phyloP scores from a whole-genome alignment of 1,140 invertebrate species.

The Olivierus martensii region DNA sequence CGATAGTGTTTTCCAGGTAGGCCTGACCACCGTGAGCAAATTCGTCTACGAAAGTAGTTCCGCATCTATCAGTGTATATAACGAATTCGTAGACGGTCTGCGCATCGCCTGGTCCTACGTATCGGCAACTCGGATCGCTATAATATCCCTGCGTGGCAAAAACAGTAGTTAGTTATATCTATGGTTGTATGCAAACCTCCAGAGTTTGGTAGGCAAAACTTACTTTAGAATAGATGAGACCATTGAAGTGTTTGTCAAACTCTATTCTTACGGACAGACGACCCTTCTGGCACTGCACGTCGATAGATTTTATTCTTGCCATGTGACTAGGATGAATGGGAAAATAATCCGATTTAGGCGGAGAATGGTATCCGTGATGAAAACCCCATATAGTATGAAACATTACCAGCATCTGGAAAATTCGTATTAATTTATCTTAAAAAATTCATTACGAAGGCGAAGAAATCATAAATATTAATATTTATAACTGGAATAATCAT shows the following conservation, averaged over 20 bases:
- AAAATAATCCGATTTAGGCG: no score
- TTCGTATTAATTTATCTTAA: no score
- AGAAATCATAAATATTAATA: no score
- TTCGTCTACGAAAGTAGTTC: conserved; percentile 23
- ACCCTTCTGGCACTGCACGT: conserved; percentile 44
- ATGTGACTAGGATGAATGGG: not conserved
- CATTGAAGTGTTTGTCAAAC: conserved; percentile 47
- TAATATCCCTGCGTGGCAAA: conserved; percentile 38
- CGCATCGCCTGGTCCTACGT: conserved; percentile 49
- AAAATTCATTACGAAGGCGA: no score
- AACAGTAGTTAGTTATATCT: no score
- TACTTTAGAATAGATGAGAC: conserved; percentile 60
- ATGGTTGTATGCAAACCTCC: no score
- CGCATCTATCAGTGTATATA: conserved; percentile 56
- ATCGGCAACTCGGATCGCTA: conserved; percentile 33
- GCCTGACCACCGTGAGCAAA: conserved; percentile 37
- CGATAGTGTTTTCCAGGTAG: conserved; percentile 31
- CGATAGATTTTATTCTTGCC: conserved; percentile 35
- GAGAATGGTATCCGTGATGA: no score
- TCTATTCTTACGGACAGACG: conserved; percentile 47
- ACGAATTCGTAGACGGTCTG: conserved; percentile 56
- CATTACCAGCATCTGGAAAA: no score
- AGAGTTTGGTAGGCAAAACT: conserved; percentile 39
- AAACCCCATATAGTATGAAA: no score
- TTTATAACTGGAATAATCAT: no score